Base-by-base conservation (phyloP, 2,888 invertebrate species). In the Hermaeophaga mercurialis region DNA sequence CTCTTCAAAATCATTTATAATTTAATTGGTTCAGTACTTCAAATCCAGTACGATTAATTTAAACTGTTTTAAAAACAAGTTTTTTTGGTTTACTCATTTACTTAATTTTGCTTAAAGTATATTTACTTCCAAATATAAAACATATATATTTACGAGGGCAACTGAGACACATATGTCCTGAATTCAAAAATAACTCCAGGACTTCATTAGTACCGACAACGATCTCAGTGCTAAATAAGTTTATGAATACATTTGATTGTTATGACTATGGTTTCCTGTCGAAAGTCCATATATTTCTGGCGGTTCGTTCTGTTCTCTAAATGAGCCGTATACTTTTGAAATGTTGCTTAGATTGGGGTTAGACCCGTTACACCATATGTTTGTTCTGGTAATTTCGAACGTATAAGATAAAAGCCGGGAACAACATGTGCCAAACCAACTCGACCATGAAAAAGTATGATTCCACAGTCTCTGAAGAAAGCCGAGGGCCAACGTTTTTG, bases 191-290 rank as follows among this genome's bases (percentile, higher is more conserved):
- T 63, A 63, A 60, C 62, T 46, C 58, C 41, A 61, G 54, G 63
- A 56, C 59, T 58, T 53, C 54, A 43, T 41, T 45, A 49, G 49
- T 53, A 58, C 57, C 56, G 59, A 54, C 55, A 56, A 59, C 44
- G 47, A 48, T 59, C 59, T 59, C 33, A 49, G 54, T 62, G 57
- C 53, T 56, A 49, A 58, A 53, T 58, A 54, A 55, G 50, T 61
- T 66, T 64, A 61, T 61, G 62, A 62, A 63, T 59, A 62, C 56
- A 43, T 49, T 47, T 45, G 61, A 62, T 64, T 64, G 62, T 63
- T 64, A 66, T 62, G 63, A 61, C 62, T 58, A 54, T 58, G 52
- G 64, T 62, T 64, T 66, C 66, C 66, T 63, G 66, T 63, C 56
- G 24, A 43, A 43, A 36, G 2, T 36, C 8, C 54, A 49, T 47